A percentile compares a stretch with the other conserved stretches of the same genome.
Conservation (phyloP, 2,888 invertebrate genomes). For the Disparrhopalites patrizii region DNA sequence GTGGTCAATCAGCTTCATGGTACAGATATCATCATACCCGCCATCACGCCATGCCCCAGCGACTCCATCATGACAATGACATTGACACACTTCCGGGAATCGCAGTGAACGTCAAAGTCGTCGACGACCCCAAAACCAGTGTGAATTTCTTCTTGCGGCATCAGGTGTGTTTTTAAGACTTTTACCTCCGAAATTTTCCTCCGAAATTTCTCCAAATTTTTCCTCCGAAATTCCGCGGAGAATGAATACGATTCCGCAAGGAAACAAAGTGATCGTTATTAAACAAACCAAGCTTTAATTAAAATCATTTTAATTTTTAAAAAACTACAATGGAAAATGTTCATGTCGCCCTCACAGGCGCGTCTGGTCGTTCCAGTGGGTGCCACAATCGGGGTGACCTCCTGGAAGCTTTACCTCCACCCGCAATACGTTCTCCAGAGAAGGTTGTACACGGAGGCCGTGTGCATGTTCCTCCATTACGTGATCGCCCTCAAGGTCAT, state of each 20-base stretch:
- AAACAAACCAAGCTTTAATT: too few species aligned
- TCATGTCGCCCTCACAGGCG: too few species aligned
- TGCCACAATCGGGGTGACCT: conserved; percentile 36
- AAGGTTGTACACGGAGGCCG: conserved; percentile 30
- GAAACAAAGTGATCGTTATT: too few species aligned
- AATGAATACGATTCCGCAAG: too few species aligned
- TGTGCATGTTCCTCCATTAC: conserved; percentile 10
- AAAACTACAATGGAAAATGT: too few species aligned
- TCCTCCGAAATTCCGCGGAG: too few species aligned
- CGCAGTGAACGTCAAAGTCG: conserved; percentile 31
- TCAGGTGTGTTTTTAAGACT: conserved; percentile 3
- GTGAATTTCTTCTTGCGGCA: conserved; percentile 8
- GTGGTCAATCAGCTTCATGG: conserved; percentile 34
- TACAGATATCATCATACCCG: conserved; percentile 40
- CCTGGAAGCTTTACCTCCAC: conserved; percentile 40
- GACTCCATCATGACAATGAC: conserved; percentile 42
- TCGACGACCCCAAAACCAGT: conserved; percentile 31
- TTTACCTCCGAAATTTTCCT: too few species aligned
- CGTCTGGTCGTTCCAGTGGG: conserved; percentile 40
- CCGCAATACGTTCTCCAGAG: conserved; percentile 36
- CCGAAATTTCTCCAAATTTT: too few species aligned
- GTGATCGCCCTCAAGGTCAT: too few species aligned
- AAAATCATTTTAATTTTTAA: neutral
- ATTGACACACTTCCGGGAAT: conserved; percentile 40
- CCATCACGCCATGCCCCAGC: conserved; percentile 46